Evolutionary conservation across 2,888 invertebrate species (phyloP), one percentile per base, ranked within the genome.

Genomic region (Drosophila paramelanica): DNA sequence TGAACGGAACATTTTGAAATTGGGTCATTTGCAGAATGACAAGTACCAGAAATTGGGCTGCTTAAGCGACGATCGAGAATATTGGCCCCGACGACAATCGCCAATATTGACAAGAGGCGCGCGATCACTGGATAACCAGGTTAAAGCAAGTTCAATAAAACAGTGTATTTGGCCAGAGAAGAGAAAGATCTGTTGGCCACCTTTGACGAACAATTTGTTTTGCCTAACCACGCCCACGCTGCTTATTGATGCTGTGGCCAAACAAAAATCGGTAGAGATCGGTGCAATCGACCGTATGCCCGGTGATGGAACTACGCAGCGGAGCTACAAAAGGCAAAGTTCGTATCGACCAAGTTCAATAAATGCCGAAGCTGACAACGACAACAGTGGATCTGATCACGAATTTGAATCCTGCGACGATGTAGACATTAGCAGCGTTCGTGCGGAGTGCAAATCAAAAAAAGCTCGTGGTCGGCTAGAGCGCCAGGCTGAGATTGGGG

Each of bases 171-270:
- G 64, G 46, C 17, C 38, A 38, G 42, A 52, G n/a, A 25, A 20
- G 5, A n/a, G 17, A 13, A 41, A 62, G 0, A 17, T 13, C 11
- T 23, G n/a, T 36, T 58, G 39, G 45, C 31, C 45, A 23, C 45
- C 49, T 5, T 56, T 43, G 31, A 25, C 42, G 10, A 43, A 52
- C 8, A 55, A 47, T 25, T 56, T 77, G 25, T 67, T 68, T 31
- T 67, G 64, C 31, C 17, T 66, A 14, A 67, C 51, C 2, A 60
- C 61, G 1, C 49, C 68, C 6, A 47, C 60, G 6, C 31, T 51
- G 3, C 45, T 67, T 33, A 41, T 77, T 31, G 42, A 61, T 14
- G 56, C 13, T 14, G 56, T 67, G 25, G 59, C 42, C 27, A 43
- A 50, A 17, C 55, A 69, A 0, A 50, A 59, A 20, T 10, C 31